Evolutionary conservation across 2,113 vertebrate genomes (phyloP), one percentile per base, ranked within the genome.

Genomic region (Hymenochirus boettgeri): DNA sequence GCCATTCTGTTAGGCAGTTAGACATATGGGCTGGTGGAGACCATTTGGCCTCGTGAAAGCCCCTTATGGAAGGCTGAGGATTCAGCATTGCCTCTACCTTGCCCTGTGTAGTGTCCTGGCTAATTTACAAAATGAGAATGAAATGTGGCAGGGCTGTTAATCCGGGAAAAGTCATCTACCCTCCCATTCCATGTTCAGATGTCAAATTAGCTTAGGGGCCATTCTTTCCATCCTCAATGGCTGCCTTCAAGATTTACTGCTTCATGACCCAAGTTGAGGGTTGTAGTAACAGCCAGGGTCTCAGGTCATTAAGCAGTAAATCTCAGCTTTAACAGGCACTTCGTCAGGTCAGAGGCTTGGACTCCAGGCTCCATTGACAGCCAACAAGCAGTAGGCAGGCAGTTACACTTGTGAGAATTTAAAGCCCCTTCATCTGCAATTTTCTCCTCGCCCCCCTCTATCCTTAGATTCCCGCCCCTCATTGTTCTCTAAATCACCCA

Each of bases 381-480:
- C n/a, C 52, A 47, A 69, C 65, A 69, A 42, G 57, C 56, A 69
- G 65, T 60, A 47, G 56, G 57, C 56, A 53, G 56, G 47, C 64
- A 51, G 48, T 52, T 53, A 60, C 56, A 60, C 65, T 69, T 69
- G 65, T 69, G 65, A 69, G 65, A 69, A 69, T 53, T 69, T 69
- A 69, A 69, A 69, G 65, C 65, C 65, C 65, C n/a, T n/a, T 69
- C 65, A 60, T 53, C 48, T 69, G 47, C 33, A 13, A 57, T 69
- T 37, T 50, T 60, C 59, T 12, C 33, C 56, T 60, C 19, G 31
- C 46, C 48, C 65, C 57, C 42, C 65, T 55, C 35, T 21, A 21
- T 10, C 29, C 29, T 12, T 15, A 8, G 33, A 31, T 58, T 53
- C 29, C 37, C 57, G 27, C 11, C 56, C 47, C 47, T 6, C 57